Base-by-base conservation (phyloP, 2,113 vertebrate genomes). In the Phylloscopus trochiloides region DNA sequence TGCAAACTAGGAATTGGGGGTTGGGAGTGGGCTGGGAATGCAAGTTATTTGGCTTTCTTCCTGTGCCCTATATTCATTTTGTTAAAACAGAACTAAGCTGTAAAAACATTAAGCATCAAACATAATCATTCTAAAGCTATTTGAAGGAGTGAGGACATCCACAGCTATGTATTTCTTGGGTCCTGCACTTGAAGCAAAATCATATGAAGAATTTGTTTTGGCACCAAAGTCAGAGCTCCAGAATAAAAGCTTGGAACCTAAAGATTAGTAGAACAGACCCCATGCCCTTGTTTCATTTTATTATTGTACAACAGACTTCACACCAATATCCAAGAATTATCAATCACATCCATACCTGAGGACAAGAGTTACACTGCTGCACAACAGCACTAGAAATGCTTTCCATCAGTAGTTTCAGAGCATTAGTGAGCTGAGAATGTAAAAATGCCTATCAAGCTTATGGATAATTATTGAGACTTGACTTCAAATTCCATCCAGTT, bases 161-260 rank as follows among this genome's bases (percentile, higher is more conserved):
- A 90, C 8, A 84, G 78, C 63, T 71, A 78, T 88, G 52, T 89
- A 59, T 94, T 87, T 88, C 82, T 96, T 95, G 88, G 92, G 76
- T 59, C 82, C 62, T 67, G 43, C 28, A 92, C 51, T 84, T 76
- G 28, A 94, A 83, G n/a, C 21, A 63, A 81, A 96, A 68, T 62
- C 59, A 58, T 12, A 66, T 5, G 4, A 86, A 81, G 54, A 92
- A 89, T 94, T 95, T 73, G 48, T 77, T 90, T 86, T 90, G 88
- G 86, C 88, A 81, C 32, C 26, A 7, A 91, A 83, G 50, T 29
- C 22, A 10, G 74, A 83, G 32, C 9, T 88, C 32, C 82, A 93
- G 45, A 83, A 88, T 40, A 80, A 96, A 88, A 81, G 50, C 40
- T 67, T 59, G 45, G 91, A 94, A 65, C 18, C 42, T 82, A 74